A percentile compares a stretch with the other conserved stretches of the same genome.
phyloP scores from a whole-genome alignment of 2,797 vertebrate species.

The Graptemys geographica region DNA sequence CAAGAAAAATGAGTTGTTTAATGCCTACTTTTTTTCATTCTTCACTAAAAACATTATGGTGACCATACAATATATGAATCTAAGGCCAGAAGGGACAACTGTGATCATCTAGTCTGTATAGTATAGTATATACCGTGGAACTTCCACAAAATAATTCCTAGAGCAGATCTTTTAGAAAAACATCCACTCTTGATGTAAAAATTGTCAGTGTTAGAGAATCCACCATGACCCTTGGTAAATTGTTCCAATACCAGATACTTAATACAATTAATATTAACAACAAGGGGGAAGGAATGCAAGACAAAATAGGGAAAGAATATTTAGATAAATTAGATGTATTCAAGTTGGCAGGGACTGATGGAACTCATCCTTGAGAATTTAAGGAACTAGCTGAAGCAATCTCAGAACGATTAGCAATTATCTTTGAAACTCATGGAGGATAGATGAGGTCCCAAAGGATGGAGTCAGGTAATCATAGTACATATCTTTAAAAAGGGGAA shows the following conservation, averaged over 20 bases:
- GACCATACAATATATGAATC: no score
- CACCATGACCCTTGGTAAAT: neutral
- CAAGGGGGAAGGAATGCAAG: neutral
- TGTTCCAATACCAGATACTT: neutral
- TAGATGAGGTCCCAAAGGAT: neutral
- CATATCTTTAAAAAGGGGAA: neutral
- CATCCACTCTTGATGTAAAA: no score
- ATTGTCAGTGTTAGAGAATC: neutral
- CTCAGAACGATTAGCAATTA: neutral
- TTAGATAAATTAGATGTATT: neutral
- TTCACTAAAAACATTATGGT: no score
- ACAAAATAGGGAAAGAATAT: neutral
- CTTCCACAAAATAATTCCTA: neutral
- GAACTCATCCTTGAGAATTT: neutral
- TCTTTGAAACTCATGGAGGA: neutral
- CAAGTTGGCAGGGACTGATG: neutral
- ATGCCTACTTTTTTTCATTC: no score
- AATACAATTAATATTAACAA: neutral
- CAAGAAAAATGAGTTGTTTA: no score
- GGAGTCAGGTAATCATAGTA: neutral
- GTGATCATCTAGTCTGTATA: no score
- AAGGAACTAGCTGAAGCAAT: neutral
- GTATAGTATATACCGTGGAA: neutral
- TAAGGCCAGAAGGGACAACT: no score
- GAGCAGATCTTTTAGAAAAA: no score